phyloP scores from a whole-genome alignment of 2,113 vertebrate genomes.

The Stomatorhinus ivindoensis region DNA sequence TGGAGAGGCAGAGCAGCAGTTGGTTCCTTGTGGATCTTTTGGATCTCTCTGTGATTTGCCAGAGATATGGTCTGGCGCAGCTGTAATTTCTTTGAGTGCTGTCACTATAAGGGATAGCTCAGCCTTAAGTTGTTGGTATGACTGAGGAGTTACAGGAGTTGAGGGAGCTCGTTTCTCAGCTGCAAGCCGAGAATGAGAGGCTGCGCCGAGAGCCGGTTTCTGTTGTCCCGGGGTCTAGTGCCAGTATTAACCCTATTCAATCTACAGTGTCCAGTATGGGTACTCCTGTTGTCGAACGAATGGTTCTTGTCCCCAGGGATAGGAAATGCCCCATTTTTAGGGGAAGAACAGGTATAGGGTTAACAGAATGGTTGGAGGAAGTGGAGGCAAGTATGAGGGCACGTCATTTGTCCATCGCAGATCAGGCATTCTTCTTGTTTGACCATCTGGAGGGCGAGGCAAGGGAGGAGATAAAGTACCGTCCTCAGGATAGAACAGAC shows the following conservation, averaged over 20 bases:
- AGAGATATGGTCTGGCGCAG: background rate
- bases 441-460: background rate
- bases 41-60: too few relatives aligned
- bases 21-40: too few relatives aligned
- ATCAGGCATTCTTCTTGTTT: background rate
- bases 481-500: background rate
- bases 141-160: background rate
- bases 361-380: background rate
- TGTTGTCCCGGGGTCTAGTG: background rate
- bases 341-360: background rate
- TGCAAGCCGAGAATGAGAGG: background rate
- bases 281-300: background rate
- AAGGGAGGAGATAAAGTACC: background rate
- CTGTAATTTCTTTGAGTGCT: background rate
- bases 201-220: background rate
- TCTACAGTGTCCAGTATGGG: background rate
- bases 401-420: background rate
- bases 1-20: too few relatives aligned
- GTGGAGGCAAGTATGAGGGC: background rate
- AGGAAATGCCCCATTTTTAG: background rate
- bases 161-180: background rate
- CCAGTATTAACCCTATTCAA: background rate
- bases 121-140: background rate
- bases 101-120: background rate
- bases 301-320: background rate